A percentile compares a stretch with the other conserved stretches of the same genome.
Evolutionary conservation across 1,140 invertebrate species (phyloP).

Genomic region (Oedothorax gibbosus): DNA sequence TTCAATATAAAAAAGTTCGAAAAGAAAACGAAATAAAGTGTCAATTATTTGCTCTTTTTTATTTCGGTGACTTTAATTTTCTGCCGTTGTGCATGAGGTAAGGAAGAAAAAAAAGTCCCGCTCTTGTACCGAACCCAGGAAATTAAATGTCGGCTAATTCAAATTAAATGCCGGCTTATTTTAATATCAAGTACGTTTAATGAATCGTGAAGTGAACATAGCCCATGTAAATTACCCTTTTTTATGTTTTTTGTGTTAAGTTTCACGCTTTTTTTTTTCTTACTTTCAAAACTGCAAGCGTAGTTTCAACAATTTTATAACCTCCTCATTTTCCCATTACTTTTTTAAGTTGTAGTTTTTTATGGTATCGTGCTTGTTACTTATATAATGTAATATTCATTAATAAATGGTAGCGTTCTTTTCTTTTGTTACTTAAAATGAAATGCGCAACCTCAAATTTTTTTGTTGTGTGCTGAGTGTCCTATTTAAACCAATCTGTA

Average conservation of each 20-base stretch:
- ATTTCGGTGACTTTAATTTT: slow-evolving; percentile 55
- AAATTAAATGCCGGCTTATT: slow-evolving; percentile 57
- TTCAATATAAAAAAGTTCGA: slow-evolving; percentile 1
- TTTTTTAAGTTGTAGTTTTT: neutral
- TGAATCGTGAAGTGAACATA: slow-evolving; percentile 53
- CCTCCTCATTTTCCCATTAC: neutral
- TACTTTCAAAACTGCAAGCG: slow-evolving; percentile 25
- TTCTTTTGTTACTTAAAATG: too few relatives aligned
- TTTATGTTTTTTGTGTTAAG: slow-evolving; percentile 23
- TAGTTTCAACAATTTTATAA: slow-evolving; percentile 48
- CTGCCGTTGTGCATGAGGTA: slow-evolving; percentile 1
- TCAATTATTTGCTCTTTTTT: slow-evolving; percentile 28
- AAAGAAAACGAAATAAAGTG: slow-evolving; percentile 51
- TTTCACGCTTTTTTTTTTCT: slow-evolving; percentile 18
- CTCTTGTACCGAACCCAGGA: slow-evolving; percentile 16
- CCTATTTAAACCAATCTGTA: too few relatives aligned
- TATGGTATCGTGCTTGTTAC: neutral
- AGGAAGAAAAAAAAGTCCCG: slow-evolving; percentile 17
- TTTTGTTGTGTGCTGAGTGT: too few relatives aligned
- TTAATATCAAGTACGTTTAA: slow-evolving; percentile 42
- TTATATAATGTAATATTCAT: slow-evolving; percentile 41
- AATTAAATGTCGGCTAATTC: slow-evolving; percentile 59
- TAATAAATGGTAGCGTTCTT: neutral
- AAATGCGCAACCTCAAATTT: too few relatives aligned
- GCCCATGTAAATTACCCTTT: slow-evolving; percentile 51